Base-by-base conservation (phyloP, 2,113 vertebrate species). In the Kryptolebias marmoratus region DNA sequence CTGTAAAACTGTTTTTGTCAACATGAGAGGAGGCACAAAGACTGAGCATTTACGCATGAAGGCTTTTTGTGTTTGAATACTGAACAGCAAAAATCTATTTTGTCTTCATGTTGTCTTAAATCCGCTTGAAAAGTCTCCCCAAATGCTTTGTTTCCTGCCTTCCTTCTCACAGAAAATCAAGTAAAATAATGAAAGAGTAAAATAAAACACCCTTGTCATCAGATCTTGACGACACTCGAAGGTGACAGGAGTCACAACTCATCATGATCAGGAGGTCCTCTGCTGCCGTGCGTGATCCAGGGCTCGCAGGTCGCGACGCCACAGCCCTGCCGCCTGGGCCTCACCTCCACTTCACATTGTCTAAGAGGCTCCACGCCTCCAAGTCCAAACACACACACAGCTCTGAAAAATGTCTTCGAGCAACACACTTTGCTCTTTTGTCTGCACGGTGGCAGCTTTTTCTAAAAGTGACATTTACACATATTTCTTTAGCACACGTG, bases 181-280 rank as follows among this genome's bases (percentile, higher is more conserved):
- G 67, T n/a, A n/a, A 64, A 61, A 27, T 18, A 54, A 27, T 45
- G 48, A 75, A 64, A 15, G 61, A 67, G 13, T 32, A 31, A 50
- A 52, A 69, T 31, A 68, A 62, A 69, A 84, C 83, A 67, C 67
- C 85, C 68, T 70, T 87, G 88, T 91, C 89, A 89, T 65, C 73
- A 77, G 81, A 84, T 90, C 83, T 88, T 94, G 94, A 95, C 90
- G 88, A 94, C 94, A 95, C 90, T 86, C 61, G 80, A 92, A 95
- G 93, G 87, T 95, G 95, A 96, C 95, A 96, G 88, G 91, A 96
- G 95, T 96, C 96, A 95, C 94, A 95, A 95, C 88, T 81, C 91
- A 97, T 96, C 93, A 96, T 1, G 90, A 91, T 96, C 93, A 91
- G 16, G 88, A 44, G 80, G 91, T 90, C 90, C 94, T 93, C 91